Conservation (phyloP, 2,113 vertebrate genomes). For the Anseranas semipalmata region DNA sequence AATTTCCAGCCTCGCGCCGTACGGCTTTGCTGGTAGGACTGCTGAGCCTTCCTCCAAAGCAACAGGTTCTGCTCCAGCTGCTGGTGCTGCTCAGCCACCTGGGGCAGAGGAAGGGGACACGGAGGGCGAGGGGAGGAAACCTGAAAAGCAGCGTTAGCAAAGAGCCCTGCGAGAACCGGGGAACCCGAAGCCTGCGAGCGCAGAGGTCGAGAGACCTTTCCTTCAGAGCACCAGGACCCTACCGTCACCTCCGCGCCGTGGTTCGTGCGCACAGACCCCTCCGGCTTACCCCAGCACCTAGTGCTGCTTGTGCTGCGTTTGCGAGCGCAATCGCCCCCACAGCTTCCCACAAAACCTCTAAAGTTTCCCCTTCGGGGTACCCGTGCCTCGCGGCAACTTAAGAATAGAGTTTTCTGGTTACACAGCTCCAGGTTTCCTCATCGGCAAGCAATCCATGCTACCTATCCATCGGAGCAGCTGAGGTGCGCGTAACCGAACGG, state of each 20-base stretch:
- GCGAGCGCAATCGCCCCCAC: not conserved
- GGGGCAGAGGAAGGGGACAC: not conserved
- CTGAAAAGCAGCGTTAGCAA: not conserved
- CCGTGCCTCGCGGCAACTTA: rapidly evolving
- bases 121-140: rapidly evolving
- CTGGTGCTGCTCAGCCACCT: rapidly evolving
- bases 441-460: not conserved
- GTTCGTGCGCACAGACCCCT: rapidly evolving
- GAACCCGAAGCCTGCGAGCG: rapidly evolving
- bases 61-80: not conserved
- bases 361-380: not conserved
- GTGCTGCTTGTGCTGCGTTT: not conserved
- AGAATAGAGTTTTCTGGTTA: not conserved
- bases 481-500: rapidly evolving
- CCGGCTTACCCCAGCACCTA: not conserved
- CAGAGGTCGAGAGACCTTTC: not conserved
- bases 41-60: not conserved
- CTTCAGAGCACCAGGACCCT: rapidly evolving
- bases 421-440: not conserved
- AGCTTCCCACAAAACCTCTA: not conserved
- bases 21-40: rapidly evolving
- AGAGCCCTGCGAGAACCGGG: rapidly evolving
- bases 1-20: not conserved
- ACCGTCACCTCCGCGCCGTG: rapidly evolving
- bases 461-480: rapidly evolving